Evolutionary conservation across 2,113 vertebrate genomes (phyloP).

Genomic region (Nothocercus nigrocapillus): DNA sequence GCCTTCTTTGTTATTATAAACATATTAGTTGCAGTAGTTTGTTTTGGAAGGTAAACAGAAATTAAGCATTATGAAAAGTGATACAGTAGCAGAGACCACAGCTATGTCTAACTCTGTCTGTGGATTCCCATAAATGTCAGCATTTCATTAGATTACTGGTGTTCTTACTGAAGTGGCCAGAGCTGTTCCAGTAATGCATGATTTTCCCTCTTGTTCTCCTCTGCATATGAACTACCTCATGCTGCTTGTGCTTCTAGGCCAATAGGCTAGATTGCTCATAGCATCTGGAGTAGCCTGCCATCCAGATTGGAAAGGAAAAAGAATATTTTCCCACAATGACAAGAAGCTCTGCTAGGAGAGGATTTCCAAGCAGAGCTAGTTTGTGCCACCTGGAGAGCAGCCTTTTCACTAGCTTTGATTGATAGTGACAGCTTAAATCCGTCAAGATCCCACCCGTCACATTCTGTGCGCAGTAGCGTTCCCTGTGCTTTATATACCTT

Average conservation of each 20-base stretch:
- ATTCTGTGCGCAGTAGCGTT: not conserved
- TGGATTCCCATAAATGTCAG: conserved; percentile 54
- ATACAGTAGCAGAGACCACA: conserved; percentile 36
- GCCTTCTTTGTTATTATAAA: conserved; percentile 38
- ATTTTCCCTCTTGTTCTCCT: not conserved
- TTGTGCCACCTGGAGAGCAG: conserved; percentile 64
- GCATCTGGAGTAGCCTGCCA: not conserved
- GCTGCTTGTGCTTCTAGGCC: not conserved
- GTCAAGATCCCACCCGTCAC: not conserved
- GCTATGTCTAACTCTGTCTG: conserved; percentile 14
- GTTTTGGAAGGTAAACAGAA: conserved; percentile 65
- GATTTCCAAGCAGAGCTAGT: not conserved
- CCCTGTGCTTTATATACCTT: not conserved
- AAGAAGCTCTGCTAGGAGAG: not conserved
- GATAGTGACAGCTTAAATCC: conserved; percentile 63
- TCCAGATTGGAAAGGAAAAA: not conserved
- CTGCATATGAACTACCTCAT: not conserved
- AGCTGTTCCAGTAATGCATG: not conserved
- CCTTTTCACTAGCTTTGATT: conserved; percentile 42
- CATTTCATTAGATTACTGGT: conserved; percentile 43
- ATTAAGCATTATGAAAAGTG: conserved; percentile 43
- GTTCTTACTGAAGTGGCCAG: conserved; percentile 22
- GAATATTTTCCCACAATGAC: not conserved
- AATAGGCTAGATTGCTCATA: not conserved
- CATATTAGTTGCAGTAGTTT: conserved; percentile 50